These are phyloP conservation scores for Pionites leucogaster DNA, from an alignment of 2,113 vertebrate species.

Conservation along the genomic window DNA sequence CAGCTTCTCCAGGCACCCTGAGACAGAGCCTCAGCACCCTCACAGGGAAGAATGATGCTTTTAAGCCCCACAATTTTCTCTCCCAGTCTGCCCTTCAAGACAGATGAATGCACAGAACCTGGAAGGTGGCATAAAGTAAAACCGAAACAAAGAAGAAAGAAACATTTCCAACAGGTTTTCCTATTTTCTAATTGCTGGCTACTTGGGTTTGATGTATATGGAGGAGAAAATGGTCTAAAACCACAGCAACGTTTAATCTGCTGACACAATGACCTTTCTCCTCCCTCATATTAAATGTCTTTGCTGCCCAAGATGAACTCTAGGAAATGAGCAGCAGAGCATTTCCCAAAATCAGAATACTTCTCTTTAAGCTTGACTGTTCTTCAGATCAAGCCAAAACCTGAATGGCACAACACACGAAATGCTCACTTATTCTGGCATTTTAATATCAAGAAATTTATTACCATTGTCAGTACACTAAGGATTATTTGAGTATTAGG, in stretches of 20 bases:
- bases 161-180: no score
- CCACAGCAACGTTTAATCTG: not conserved
- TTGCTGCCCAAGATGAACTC: not conserved
- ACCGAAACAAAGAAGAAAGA: not conserved
- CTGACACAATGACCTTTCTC: not conserved
- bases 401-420: not conserved
- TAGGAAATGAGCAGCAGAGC: not conserved
- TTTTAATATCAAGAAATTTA: not conserved
- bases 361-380: not conserved
- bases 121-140: not conserved
- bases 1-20: not conserved
- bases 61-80: not conserved
- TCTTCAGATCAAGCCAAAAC: not conserved
- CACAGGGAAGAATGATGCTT: not conserved
- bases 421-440: not conserved
- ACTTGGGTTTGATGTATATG: not conserved
- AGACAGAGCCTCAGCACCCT: not conserved
- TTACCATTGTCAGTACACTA: not conserved
- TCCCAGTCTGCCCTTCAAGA: not conserved
- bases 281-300: not conserved
- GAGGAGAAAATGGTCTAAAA: not conserved
- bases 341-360: not conserved
- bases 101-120: not conserved
- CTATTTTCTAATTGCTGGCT: not conserved
- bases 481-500: slow-evolving; percentile 46